A percentile compares a stretch with the other conserved stretches of the same genome.
Evolutionary conservation across 2,797 vertebrate species (phyloP).

Genomic region (Synanceia verrucosa): DNA sequence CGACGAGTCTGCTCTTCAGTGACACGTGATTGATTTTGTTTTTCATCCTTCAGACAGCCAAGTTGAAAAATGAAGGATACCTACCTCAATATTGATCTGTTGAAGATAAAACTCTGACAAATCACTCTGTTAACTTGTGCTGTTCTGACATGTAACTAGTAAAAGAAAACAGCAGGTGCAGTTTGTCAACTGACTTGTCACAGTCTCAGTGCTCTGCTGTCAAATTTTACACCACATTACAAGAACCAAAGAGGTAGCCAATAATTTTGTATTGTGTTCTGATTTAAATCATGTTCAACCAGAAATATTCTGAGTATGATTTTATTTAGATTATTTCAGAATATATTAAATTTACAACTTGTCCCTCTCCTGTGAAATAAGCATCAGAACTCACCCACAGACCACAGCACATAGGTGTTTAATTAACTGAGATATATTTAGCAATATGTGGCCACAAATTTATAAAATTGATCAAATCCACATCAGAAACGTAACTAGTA

Average conservation of each 20-base stretch:
- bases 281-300: not conserved
- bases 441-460: not conserved
- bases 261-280: not conserved
- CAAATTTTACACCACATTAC: not conserved
- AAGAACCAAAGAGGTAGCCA: not conserved
- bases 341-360: not conserved
- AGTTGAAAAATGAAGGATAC: not conserved
- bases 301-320: not conserved
- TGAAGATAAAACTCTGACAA: not conserved
- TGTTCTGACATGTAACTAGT: not conserved
- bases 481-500: not conserved
- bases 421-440: not conserved
- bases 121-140: not conserved
- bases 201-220: too few relatives aligned
- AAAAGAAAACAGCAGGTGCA: not conserved
- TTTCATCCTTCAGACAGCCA: not conserved
- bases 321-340: not conserved
- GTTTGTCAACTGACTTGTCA: not conserved
- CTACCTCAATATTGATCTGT: not conserved
- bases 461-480: not conserved
- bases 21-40: not conserved
- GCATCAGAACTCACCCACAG: not conserved
- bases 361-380: not conserved
- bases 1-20: not conserved
- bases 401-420: not conserved